Percentiles rank a stretch among this genome's conserved stretches.
Conservation (phyloP, 2,888 invertebrate species). For the Tolmerus cingulatus region DNA sequence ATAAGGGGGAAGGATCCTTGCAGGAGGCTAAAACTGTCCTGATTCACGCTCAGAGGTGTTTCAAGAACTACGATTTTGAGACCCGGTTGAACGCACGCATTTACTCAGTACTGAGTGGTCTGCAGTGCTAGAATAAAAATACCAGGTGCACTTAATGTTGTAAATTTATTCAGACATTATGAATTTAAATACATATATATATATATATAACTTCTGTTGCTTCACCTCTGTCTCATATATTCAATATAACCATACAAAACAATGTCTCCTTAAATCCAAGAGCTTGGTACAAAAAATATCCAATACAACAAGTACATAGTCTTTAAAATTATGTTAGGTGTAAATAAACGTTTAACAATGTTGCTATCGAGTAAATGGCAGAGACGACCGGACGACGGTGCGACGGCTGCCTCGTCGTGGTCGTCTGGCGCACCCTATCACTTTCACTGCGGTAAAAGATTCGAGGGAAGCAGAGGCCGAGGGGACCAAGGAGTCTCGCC, state of each 20-base stretch:
- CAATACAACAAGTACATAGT: constrained; percentile 22
- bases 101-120: constrained; percentile 66
- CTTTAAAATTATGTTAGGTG: constrained; percentile 5
- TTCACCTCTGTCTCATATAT: constrained; percentile 22
- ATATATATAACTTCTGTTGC: constrained; percentile 8
- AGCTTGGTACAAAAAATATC: constrained; percentile 27
- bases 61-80: constrained; percentile 74
- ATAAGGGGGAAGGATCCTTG: constrained; percentile 62
- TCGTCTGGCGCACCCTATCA: not conserved
- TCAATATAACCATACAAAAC: constrained; percentile 23
- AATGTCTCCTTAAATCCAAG: not conserved
- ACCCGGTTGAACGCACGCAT: constrained; percentile 71
- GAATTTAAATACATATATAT: constrained; percentile 31
- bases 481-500: not conserved
- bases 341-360: not conserved
- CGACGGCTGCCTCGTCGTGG: not conserved
- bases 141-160: constrained; percentile 1
- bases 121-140: constrained; percentile 42
- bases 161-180: constrained; percentile 37
- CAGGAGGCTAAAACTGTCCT: constrained; percentile 67
- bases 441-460: not conserved
- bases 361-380: not conserved
- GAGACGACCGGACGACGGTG: not conserved
- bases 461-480: not conserved
- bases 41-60: constrained; percentile 64